Base-by-base conservation (phyloP, 2,888 invertebrate species). In the Automeris io region DNA sequence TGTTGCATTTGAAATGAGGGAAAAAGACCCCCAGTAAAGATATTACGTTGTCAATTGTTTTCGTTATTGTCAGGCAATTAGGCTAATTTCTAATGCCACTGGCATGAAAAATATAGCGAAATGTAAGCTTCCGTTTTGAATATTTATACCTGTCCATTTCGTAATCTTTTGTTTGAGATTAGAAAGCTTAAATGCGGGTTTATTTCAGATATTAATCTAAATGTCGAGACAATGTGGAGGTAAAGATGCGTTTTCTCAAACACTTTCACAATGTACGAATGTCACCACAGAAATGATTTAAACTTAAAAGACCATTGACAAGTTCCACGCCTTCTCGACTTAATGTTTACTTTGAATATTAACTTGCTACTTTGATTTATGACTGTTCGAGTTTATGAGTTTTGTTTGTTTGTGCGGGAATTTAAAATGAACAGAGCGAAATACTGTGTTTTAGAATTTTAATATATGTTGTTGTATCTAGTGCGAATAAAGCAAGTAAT, bases 201-300 rank as follows among this genome's bases (percentile, higher is more conserved):
- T 45, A 41, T 46, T 48, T 42, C 43, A 49, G 54, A 54, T 61
- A 51, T 46, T 41, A 47, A 48, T 61, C 56, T 46, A 40, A 41
- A 50, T 52, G 47, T 44, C 40, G 37, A 37, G 52, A 65, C 65
- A 65, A 61, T 58, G 46, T 44, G 44, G 46, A 50, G 43, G 54
- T 57, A 51, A 55, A 48, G 45, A 42, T 46, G 43, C 26, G 45
- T 50, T 56, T 49, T 50, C 42, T 38, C 47, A 34, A 39, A 39
- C 23, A 56, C 63, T 65, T 65, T 65, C 64, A 46, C 58, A 50
- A 45, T 40, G 45, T 42, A 35, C 45, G 47, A 54, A 60, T 61
- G 59, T 63, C 62, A 52, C 53, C 46, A 23, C 39, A 31, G 32
- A 12, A 21, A 31, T 9, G 48, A 51, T 51, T 54, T 46, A 47